These are phyloP conservation scores for Teleiodes luculella DNA, from an alignment of 2,888 invertebrate genomes.

Conservation along the genomic window DNA sequence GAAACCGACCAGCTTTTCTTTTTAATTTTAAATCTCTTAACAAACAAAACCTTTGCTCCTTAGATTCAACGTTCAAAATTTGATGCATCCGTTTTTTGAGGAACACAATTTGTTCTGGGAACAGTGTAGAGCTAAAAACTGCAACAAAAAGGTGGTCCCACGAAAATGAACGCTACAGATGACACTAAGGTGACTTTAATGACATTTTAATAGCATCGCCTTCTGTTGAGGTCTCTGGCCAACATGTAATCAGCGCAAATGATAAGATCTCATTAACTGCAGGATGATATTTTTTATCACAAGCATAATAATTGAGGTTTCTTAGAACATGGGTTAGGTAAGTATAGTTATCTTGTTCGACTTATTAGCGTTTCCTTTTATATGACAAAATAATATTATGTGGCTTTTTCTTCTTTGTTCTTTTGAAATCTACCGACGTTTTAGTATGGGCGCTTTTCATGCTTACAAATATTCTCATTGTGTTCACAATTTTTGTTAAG, in stretches of 20 bases:
- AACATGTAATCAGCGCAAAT: slow-evolving; percentile 70
- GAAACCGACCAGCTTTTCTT: slow-evolving; percentile 44
- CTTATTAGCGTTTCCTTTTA: slow-evolving; percentile 3
- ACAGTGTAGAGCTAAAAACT: slow-evolving; percentile 64
- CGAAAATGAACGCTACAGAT: slow-evolving; percentile 68
- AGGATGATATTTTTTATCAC: slow-evolving; percentile 55
- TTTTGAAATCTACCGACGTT: neutral
- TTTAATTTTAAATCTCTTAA: slow-evolving; percentile 27
- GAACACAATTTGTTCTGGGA: slow-evolving; percentile 28
- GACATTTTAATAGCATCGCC: slow-evolving; percentile 76
- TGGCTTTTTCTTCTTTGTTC: neutral
- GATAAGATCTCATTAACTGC: slow-evolving; percentile 60
- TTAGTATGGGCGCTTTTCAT: neutral
- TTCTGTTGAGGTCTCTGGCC: slow-evolving; percentile 53
- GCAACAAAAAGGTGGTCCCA: slow-evolving; percentile 70
- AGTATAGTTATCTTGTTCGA: slow-evolving; percentile 3
- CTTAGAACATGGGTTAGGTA: slow-evolving; percentile 47
- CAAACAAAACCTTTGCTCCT: slow-evolving; percentile 34
- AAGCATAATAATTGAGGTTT: slow-evolving; percentile 50
- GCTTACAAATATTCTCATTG: slow-evolving; percentile 11
- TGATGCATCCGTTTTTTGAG: slow-evolving; percentile 23
- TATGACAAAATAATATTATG: slow-evolving; percentile 12
- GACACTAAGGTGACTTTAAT: slow-evolving; percentile 74
- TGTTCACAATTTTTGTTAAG: neutral
- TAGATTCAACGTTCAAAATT: slow-evolving; percentile 41